Evolutionary conservation across 2,113 vertebrate genomes (phyloP), one percentile per base, ranked within the genome.

Genomic region (Ramphastos sulfuratus): DNA sequence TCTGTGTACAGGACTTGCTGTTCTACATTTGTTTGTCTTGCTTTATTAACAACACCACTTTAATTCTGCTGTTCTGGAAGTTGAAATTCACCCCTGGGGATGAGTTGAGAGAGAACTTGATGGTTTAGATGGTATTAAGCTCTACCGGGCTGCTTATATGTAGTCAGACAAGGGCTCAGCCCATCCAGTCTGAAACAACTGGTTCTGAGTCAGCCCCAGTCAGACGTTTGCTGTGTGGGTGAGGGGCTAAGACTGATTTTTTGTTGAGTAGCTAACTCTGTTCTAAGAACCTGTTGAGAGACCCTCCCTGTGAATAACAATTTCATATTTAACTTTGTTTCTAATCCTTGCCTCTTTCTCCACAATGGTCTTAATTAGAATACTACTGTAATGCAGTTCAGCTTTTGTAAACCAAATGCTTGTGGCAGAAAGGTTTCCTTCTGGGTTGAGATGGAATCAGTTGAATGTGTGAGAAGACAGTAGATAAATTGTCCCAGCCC

Each of bases 221-320:
- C 20, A 69, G 44, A 30, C 18, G 0, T 30, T 89, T 0, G 1
- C 35, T 75, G 20, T 39, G 9, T 37, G 0, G 0, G 21, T 1
- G 15, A 48, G 48, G 15, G 18, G 9, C 48, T 72, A n/a, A 64
- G 58, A 18, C 33, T 2, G 2, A 44, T 54, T 74, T 74, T 74
- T 66, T 83, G 4, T 52, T 85, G 19, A 61, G 35, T 24, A 80
- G 37, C 42, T 63, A 48, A 46, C 24, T 33, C 14, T 65, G 7
- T 56, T 67, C 21, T 27, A 28, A 74, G 42, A 77, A 64, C 3
- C 0, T 0, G 0, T 14, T 25, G 33, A 46, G n/a, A 30, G 6
- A 15, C 4, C 6, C 21, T 60, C n/a, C 12, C 16, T 71, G 6
- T 37, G 37, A 79, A n/a, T 35, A 64, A 28, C 13, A 21, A 13